Percentiles rank a stretch among this genome's conserved stretches.
phyloP scores from a whole-genome alignment of 2,888 invertebrate genomes.

The Venustoraphidia nigricollis region DNA sequence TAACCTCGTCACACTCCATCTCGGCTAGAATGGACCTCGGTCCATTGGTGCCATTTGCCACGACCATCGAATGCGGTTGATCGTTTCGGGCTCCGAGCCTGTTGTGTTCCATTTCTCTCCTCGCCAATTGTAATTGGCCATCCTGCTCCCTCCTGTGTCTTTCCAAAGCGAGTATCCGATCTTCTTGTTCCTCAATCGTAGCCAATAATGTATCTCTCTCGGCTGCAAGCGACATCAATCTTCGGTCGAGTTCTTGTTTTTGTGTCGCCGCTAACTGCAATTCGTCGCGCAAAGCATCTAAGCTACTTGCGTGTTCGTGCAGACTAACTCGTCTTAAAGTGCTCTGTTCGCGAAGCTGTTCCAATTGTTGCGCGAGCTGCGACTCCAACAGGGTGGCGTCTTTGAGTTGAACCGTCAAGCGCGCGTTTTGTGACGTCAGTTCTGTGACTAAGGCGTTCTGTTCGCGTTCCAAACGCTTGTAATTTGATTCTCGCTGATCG shows the following conservation, averaged over 20 bases:
- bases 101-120: slow-evolving; percentile 43
- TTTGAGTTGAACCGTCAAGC: slow-evolving; percentile 72
- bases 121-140: slow-evolving; percentile 12
- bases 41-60: slow-evolving; percentile 26
- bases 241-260: slow-evolving; percentile 69
- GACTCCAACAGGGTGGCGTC: slow-evolving; percentile 69
- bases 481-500: slow-evolving; percentile 41
- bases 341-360: slow-evolving; percentile 70
- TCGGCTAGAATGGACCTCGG: slow-evolving; percentile 73
- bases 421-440: slow-evolving; percentile 76
- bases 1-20: slow-evolving; percentile 64
- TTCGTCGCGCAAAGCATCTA: slow-evolving; percentile 79
- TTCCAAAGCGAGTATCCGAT: slow-evolving; percentile 74
- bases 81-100: slow-evolving; percentile 36
- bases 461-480: slow-evolving; percentile 59
- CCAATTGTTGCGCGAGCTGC: slow-evolving; percentile 64
- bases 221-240: slow-evolving; percentile 55
- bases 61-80: slow-evolving; percentile 21
- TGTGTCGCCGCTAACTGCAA: slow-evolving; percentile 69
- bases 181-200: slow-evolving; percentile 79
- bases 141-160: slow-evolving; percentile 72
- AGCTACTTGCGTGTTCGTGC: slow-evolving; percentile 77
- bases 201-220: slow-evolving; percentile 68
- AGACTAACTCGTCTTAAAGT: slow-evolving; percentile 45
- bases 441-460: slow-evolving; percentile 67